These are phyloP conservation scores for Alviniconcha strummeri DNA, from an alignment of 2,888 invertebrate species.

Conservation along the genomic window DNA sequence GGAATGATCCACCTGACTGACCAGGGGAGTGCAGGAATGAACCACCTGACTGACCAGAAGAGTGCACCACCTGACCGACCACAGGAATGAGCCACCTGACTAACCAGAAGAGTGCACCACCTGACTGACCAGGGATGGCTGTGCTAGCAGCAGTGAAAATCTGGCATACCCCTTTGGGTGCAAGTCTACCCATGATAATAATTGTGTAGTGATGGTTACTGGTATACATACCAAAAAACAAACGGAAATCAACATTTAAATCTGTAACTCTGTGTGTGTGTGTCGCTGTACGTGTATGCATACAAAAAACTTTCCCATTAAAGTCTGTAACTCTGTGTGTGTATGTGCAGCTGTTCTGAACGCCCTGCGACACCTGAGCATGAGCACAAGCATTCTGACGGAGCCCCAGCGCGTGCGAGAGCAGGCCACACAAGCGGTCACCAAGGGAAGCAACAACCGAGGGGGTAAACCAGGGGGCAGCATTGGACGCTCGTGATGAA, in stretches of 20 bases:
- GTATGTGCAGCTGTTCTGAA: conserved; percentile 88
- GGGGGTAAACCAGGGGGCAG: conserved; percentile 2
- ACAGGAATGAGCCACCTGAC: too few species aligned
- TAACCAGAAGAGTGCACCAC: too few species aligned
- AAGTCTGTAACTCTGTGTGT: background rate
- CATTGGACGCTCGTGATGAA: conserved; percentile 3
- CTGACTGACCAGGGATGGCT: too few species aligned
- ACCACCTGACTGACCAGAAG: too few species aligned
- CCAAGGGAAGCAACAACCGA: conserved; percentile 42
- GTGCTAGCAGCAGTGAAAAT: too few species aligned
- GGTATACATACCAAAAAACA: too few species aligned
- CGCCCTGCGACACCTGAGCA: conserved; percentile 91
- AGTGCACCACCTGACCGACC: too few species aligned
- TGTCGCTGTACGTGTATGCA: background rate
- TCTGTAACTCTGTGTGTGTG: background rate
- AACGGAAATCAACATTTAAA: background rate
- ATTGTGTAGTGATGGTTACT: too few species aligned
- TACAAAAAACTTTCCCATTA: background rate
- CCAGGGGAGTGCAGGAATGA: too few species aligned
- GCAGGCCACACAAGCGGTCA: conserved; percentile 88
- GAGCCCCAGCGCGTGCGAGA: conserved; percentile 91
- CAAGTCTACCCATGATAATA: too few species aligned
- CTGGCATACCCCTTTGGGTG: too few species aligned
- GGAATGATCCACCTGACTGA: too few species aligned
- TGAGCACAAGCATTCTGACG: conserved; percentile 92